Base-by-base conservation (phyloP, 2,888 invertebrate species). In the Tenodera sinensis region DNA sequence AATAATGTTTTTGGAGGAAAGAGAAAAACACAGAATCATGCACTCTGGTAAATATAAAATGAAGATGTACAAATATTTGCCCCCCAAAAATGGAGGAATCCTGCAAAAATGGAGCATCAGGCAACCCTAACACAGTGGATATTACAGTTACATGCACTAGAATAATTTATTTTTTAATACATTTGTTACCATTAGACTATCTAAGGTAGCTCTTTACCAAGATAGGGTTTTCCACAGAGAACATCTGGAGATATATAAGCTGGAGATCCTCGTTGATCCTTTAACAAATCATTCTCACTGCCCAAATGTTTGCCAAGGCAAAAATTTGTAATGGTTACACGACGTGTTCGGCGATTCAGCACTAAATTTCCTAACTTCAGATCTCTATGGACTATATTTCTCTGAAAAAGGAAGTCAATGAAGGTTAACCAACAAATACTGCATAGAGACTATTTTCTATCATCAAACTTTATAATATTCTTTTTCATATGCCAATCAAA, bases 241-340 rank as follows among this genome's bases (percentile, higher is more conserved):
- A 97, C 97, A 92, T 97, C 97, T 0, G 97, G 97, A 2, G 97
- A 97, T 91, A 97, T 97, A 92, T 97, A 97, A 0, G 97, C 97
- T 1, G 97, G 97, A 0, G 97, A 97, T 0, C 97, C 97, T 92
- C 96, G 94, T 92, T 97, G 97, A 93, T 97, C 97, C 91, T 95
- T 96, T 83, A 97, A 93, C 71, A 96, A 93, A 91, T 97, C 96
- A 91, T 95, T 94, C 92, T 96, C 96, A 91, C 95, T 96, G n/a
- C 96, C 95, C 34, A 97, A 94, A 92, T 96, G 96, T 90, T 96
- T 96, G 0, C 97, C 97, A 88, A 97, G 94, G 92, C 96, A 97
- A 93, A 97, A 97, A 92, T 97, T 97, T 1, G 96, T 96, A 30
- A 97, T 94, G 2, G 95, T 95, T 14, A 97, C 95, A 82, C 93